phyloP scores from a whole-genome alignment of 2,113 vertebrate species.

The Pedionomus torquatus region DNA sequence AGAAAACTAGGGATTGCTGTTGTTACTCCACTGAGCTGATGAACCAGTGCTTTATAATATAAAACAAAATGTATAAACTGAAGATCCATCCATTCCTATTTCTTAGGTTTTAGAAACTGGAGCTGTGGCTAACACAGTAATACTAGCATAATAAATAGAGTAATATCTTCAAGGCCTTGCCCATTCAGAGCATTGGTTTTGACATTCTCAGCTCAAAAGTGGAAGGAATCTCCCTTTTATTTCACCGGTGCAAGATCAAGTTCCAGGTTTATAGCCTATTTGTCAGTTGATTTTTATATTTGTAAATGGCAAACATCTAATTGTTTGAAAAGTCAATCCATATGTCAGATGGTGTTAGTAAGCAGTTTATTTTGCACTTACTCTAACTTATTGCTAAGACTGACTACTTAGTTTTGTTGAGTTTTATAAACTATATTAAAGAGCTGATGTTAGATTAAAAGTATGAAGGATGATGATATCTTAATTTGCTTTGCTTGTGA shows the following conservation, averaged over 20 bases:
- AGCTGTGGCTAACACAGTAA: neutral
- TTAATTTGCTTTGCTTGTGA: constrained; percentile 32
- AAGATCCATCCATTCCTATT: neutral
- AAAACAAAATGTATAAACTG: neutral
- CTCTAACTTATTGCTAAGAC: neutral
- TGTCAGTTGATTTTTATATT: neutral
- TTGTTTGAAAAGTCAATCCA: neutral
- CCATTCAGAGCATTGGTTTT: neutral
- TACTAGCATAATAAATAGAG: neutral
- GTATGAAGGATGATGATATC: neutral
- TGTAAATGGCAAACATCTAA: neutral
- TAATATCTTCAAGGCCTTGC: neutral
- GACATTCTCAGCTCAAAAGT: neutral
- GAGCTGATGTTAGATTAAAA: constrained; percentile 17
- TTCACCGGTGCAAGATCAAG: neutral
- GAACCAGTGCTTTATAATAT: neutral
- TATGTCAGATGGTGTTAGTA: neutral
- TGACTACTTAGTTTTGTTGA: neutral
- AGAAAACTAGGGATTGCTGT: neutral
- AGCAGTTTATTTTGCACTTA: neutral
- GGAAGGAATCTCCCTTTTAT: neutral
- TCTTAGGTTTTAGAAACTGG: neutral
- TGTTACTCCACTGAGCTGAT: neutral
- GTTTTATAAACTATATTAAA: neutral
- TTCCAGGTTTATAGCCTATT: neutral